Evolutionary conservation across 2,113 vertebrate species (phyloP), one percentile per base, ranked within the genome.

Genomic region (Neofelis nebulosa): DNA sequence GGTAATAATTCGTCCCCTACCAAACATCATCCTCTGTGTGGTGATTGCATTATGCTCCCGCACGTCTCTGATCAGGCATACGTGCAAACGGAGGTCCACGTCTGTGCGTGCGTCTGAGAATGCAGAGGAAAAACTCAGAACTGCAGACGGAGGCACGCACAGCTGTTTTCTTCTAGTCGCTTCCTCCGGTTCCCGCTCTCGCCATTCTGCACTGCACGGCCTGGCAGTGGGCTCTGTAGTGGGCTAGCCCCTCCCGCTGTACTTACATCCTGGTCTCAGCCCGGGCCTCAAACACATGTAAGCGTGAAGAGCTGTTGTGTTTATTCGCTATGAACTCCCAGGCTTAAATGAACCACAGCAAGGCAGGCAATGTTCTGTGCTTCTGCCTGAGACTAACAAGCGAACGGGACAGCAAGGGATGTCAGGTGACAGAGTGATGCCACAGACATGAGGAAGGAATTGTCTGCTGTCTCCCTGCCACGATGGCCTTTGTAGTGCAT

Each of bases 1-100:
- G 15, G 73, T 84, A 78, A 6, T 89, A 95, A 95, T 95, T 94
- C 94, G 78, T 83, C 83, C 87, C 68, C 36, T 41, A 69, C 36
- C n/a, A 63, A 83, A 94, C 82, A 55, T 23, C 71, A 36, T 83
- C 74, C 48, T 82, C 38, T 69, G 84, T 86, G 57, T 9, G 10
- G 52, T 93, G 85, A 88, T 69, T 27, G 66, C 45, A 6, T 80
- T 69, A 74, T 48, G 52, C 87, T 80, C 73, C 73, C 65, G 84
- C 25, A 78, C 31, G 76, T 82, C 83, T 96, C 92, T 97, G 94
- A 97, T 97, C 38, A 83, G 27, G 73, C 27, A 0, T n/a, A 2
- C 74, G 48, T 65, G 23, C 93, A 3, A 31, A 8, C 14, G 25
- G 71, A 76, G 61, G 31, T 29, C 73, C 29, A 2, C 1, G 10